These are phyloP conservation scores for Phacellophora camtschatica DNA, from an alignment of 30 jellyfish, hydroid and myxozoan genomes.

Conservation along the genomic window DNA sequence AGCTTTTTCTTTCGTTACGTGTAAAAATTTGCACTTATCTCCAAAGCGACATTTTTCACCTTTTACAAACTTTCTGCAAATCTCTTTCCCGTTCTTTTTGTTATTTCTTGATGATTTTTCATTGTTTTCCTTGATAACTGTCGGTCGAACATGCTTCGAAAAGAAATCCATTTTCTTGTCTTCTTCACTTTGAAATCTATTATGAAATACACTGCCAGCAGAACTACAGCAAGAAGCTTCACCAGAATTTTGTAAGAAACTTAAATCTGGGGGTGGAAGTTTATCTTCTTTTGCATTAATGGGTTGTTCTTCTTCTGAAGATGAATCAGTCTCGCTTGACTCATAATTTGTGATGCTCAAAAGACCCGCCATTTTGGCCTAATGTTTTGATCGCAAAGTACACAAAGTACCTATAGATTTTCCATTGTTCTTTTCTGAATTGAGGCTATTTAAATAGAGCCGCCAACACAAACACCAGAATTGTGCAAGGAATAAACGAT, in stretches of 20 bases:
- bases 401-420: too few species aligned
- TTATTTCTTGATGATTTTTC: background rate
- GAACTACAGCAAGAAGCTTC: background rate
- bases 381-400: background rate
- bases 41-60: conserved; percentile 52
- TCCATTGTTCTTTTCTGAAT: too few species aligned
- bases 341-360: conserved; percentile 8
- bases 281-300: background rate
- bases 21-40: conserved; percentile 17
- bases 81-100: background rate
- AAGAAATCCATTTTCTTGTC: conserved; percentile 7
- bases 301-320: background rate
- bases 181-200: conserved; percentile 34
- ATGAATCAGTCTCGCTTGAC: conserved; percentile 1
- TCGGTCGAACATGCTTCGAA: conserved; percentile 43
- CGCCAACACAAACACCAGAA: too few species aligned
- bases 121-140: background rate
- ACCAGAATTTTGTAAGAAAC: background rate
- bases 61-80: conserved; percentile 25
- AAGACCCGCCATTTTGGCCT: background rate
- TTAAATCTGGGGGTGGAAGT: conserved; percentile 57
- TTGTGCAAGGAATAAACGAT: too few species aligned
- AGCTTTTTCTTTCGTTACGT: background rate
- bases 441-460: too few species aligned
- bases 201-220: conserved; percentile 33